Base-by-base conservation (phyloP, 2,113 vertebrate species). In the Melozone crissalis region DNA sequence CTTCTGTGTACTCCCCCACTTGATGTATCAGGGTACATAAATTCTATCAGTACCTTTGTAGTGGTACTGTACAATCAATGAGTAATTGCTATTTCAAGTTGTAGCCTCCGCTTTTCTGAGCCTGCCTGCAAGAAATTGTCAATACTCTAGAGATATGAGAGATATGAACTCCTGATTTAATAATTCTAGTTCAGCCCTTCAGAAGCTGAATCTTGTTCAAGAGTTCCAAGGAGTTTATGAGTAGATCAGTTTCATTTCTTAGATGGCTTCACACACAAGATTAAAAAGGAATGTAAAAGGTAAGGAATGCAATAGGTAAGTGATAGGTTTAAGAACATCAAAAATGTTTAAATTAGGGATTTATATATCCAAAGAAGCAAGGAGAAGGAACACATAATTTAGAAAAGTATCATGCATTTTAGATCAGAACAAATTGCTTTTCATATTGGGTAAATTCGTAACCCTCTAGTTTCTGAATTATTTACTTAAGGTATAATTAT, bases 1-100 rank as follows among this genome's bases (percentile, higher is more conserved):
- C 24, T 80, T 81, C 17, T 26, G 4, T 61, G 7, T 46, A 75
- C 44, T 13, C 11, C 12, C 4, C 1, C 2, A 0, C 1, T 43
- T 23, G 9, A 27, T n/a, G 3, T 41, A 65, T 24, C 11, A 54
- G 31, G 31, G 39, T 47, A 49, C 24, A 33, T 30, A 67, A 80
- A 58, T 39, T 17, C 4, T 89, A 10, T 62, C 43, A 49, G 39
- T 44, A 58, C 10, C 2, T 84, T 49, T 81, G n/a, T 24, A 68
- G 26, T 24, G 19, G 5, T 19, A 46, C 15, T 14, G 16, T 44
- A 59, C 11, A 68, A 10, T 7, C 62, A 58, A 63, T 33, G 8
- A 49, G 5, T 49, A 28, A 51, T 31, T 2, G 0, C 17, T 87
- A 35, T 69, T 63, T 74, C 23, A 24, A 87, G 9, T 2, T 1